Percentiles rank a stretch among this genome's conserved stretches.
phyloP scores from a whole-genome alignment of 64 coral and sea anemone species.

The Exaiptasia diaphana region DNA sequence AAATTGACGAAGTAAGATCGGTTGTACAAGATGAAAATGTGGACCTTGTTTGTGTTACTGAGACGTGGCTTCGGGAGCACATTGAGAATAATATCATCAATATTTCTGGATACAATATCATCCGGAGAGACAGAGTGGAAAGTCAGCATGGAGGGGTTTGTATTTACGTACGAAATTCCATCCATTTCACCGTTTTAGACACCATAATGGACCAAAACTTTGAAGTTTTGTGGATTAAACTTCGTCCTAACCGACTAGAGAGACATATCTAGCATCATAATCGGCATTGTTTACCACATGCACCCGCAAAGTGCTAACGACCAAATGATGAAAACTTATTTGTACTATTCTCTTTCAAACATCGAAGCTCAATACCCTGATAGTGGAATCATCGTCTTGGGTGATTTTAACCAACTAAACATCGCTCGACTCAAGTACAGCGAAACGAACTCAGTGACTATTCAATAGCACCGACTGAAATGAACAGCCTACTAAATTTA shows the following conservation, averaged over 20 bases:
- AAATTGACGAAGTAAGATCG: constrained; percentile 24
- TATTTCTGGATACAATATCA: neutral
- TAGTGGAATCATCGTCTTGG: constrained; percentile 11
- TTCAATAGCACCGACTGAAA: no score
- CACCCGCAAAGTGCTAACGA: constrained; percentile 12
- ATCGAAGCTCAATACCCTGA: constrained; percentile 2
- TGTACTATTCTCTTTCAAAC: neutral
- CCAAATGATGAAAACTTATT: neutral
- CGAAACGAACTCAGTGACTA: no score
- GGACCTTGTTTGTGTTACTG: constrained; percentile 18
- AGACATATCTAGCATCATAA: constrained; percentile 25
- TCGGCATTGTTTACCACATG: constrained; percentile 43
- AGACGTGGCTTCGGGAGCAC: constrained; percentile 27
- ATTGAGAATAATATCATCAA: neutral
- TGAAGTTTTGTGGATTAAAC: constrained; percentile 36
- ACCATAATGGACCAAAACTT: neutral
- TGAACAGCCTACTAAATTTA: no score
- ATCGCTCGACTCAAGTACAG: neutral
- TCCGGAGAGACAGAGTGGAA: neutral
- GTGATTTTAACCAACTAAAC: constrained; percentile 40
- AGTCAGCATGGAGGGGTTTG: constrained; percentile 19
- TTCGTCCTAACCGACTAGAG: constrained; percentile 24
- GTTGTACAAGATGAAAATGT: neutral
- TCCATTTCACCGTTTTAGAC: neutral
- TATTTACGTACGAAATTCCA: neutral